Base-by-base conservation (phyloP, 2,888 invertebrate genomes). In the Trisateles emortualis region DNA sequence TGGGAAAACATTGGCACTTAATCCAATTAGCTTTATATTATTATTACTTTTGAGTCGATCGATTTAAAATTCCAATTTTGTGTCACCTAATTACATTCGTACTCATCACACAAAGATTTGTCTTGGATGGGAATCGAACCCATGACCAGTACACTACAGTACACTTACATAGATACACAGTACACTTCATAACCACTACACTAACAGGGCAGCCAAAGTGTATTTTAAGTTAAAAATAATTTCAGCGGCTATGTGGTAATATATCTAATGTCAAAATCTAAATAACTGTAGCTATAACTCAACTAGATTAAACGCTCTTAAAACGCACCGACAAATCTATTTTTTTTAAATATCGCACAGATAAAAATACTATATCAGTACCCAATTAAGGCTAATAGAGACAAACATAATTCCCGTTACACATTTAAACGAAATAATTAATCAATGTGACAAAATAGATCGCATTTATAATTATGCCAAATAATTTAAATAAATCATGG, bases 381-480 rank as follows among this genome's bases (percentile, higher is more conserved):
- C 17, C 10, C n/a, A 36, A 36, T 36, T 36, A 36, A 36, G 6
- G n/a, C 36, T 36, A 36, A 36, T 10, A 36, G 8, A 17, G n/a
- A 36, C 9, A 35, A 13, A 16, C 19, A 17, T 4, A 4, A 36
- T 35, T 17, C 16, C 36, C 36, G 36, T 36, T 36, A 36, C 10
- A 10, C 16, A 17, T 17, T 17, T 17, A 17, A 36, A n/a, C 1
- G 17, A 10, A 36, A 10, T 16, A 19, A 4, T 11, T 16, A 16
- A 14, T 17, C 36, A 36, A 36, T n/a, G 36, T 36, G 16, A 17
- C 33, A 17, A 36, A 17, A 2, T 10, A n/a, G 3, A 36, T 10
- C 8, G 6, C 14, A 30, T 33, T 33, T 8, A 2, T 36, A 36
- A 36, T 36, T 36, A n/a, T 19, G 9, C 1, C 5, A 38, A 16